Conservation (phyloP, 1,140 invertebrate genomes). For the Leptonema lineaticorne region DNA sequence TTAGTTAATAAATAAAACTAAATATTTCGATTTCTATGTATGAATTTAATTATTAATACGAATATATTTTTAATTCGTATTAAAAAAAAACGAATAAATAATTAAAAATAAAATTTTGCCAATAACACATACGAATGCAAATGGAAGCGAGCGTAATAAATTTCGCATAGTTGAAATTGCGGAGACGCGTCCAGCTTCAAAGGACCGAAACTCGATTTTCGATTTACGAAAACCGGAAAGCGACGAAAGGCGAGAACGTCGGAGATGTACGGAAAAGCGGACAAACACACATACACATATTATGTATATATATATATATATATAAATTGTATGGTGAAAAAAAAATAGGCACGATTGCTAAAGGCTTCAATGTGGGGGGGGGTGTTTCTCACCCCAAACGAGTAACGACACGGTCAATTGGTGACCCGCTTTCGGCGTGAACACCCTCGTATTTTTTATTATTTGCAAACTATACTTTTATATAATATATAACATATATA, state of each 20-base stretch:
- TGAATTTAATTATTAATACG: too few species aligned
- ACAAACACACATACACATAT: neutral
- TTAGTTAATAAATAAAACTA: too few species aligned
- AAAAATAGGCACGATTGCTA: neutral
- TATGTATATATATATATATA: too few species aligned
- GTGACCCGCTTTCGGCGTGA: slow-evolving; percentile 11
- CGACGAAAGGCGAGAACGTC: neutral
- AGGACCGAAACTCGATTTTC: neutral
- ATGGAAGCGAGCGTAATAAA: neutral
- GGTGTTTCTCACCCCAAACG: neutral
- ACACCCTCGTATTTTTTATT: slow-evolving; percentile 18
- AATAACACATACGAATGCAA: neutral
- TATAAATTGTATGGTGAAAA: too few species aligned
- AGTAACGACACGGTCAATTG: slow-evolving; percentile 19
- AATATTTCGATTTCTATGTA: too few species aligned
- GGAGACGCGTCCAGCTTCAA: neutral
- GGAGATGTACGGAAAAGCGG: neutral
- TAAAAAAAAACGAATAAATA: too few species aligned
- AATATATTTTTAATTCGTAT: too few species aligned
- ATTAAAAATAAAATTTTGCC: too few species aligned
- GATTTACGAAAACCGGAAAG: neutral
- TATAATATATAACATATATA: too few species aligned
- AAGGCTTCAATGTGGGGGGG: neutral
- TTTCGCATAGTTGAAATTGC: neutral
- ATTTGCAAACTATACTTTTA: neutral